Conservation (phyloP, 2,113 vertebrate genomes). For the Laterallus jamaicensis region DNA sequence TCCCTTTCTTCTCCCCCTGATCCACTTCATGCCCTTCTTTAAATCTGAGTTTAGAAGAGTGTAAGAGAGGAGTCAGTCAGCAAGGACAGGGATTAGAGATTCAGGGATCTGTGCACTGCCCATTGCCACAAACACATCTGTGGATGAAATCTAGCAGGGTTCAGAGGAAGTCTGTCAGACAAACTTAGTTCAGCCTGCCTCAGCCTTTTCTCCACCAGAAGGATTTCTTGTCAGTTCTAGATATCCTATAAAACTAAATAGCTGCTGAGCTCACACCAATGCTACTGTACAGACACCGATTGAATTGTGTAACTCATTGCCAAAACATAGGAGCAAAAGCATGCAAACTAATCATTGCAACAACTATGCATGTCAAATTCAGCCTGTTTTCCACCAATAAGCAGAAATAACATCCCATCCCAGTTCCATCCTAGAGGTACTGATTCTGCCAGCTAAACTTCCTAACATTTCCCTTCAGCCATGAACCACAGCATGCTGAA, state of each 20-base stretch:
- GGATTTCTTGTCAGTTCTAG: neutral
- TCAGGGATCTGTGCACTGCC: neutral
- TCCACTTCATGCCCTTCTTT: neutral
- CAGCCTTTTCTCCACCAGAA: neutral
- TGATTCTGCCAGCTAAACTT: neutral
- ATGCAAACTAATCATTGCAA: neutral
- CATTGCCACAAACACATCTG: neutral
- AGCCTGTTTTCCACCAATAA: neutral
- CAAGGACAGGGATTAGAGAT: neutral
- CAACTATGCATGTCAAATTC: neutral
- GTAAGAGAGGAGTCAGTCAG: neutral
- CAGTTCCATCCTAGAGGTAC: neutral
- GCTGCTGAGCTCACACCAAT: neutral
- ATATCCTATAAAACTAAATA: neutral
- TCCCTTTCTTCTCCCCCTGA: neutral
- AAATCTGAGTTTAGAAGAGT: neutral
- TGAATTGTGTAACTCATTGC: neutral
- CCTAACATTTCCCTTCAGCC: neutral
- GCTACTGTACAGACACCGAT: neutral
- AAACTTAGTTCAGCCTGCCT: neutral
- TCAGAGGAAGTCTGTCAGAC: neutral
- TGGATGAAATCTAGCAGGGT: conserved; percentile 12
- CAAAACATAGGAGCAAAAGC: neutral
- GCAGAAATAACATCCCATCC: neutral
- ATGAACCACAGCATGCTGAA: neutral